Conservation (phyloP, 2,797 vertebrate species). For the Phalloptychus januarius region DNA sequence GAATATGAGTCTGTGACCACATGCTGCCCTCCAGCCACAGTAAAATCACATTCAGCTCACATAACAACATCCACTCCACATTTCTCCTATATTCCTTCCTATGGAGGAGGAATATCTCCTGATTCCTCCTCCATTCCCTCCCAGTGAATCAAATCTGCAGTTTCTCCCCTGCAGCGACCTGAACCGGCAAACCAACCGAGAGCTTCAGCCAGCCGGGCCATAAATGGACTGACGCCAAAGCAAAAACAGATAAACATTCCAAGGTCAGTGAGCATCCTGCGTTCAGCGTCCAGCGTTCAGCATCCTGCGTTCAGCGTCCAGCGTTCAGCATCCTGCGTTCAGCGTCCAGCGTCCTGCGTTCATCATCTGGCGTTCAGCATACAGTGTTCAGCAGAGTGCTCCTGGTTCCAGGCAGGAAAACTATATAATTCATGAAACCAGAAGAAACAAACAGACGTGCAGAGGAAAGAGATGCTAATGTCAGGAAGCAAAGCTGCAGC, state of each 20-base stretch:
- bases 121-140: not conserved
- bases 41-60: conserved; percentile 2
- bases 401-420: not conserved
- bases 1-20: not conserved
- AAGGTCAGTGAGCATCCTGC: conserved; percentile 51
- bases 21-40: not conserved
- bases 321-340: conserved; percentile 24
- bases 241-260: conserved; percentile 31
- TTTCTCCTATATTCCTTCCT: too few relatives aligned
- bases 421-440: not conserved
- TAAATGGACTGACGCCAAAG: conserved; percentile 9
- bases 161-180: too few relatives aligned
- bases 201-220: not conserved
- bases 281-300: conserved; percentile 13
- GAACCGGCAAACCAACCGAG: too few relatives aligned
- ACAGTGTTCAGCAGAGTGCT: too few relatives aligned
- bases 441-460: not conserved
- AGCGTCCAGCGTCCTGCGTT: conserved; percentile 24
- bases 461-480: not conserved
- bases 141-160: not conserved
- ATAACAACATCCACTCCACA: conserved; percentile 5
- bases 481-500: not conserved
- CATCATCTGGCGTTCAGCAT: conserved; percentile 14
- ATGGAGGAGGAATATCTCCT: not conserved
- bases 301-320: conserved; percentile 24